Evolutionary conservation across 2,113 vertebrate species (phyloP), one percentile per base, ranked within the genome.

Genomic region (Morone chrysops): DNA sequence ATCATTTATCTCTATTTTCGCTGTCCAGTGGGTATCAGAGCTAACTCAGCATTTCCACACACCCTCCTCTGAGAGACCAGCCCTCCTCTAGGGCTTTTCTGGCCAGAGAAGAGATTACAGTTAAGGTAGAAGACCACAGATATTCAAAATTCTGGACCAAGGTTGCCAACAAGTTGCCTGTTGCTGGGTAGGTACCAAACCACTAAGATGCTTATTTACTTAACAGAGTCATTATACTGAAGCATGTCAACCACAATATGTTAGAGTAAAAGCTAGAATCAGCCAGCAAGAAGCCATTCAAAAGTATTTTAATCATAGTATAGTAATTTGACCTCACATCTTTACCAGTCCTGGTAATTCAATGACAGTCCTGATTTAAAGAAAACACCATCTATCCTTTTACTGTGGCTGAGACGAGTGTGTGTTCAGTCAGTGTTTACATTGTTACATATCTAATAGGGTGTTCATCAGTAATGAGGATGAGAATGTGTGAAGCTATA

Each of bases 1-100:
- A 79, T 91, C 90, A 90, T 93, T 90, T 92, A 87, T 94, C 91
- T 91, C 78, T 40, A 91, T 90, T 91, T 87, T 81, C 83, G 59
- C 87, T 80, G 84, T 90, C 86, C 87, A 81, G 48, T 57, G 80
- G 70, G 68, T 68, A 82, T 80, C 83, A 70, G 59, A 74, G 76
- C 83, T 47, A 61, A 85, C 79, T 92, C 87, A 87, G 86, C 93
- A 72, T 89, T 90, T 93, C 70, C 71, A 41, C 80, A 68, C 69
- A 77, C 60, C 67, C 66, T 85, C 85, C 74, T 78, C 66, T 17
- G 82, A 84, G 81, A 72, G 75, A 88, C 67, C 68, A 71, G 53
- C 62, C 59, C 31, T 79, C 71, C 80, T 84, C 53, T 1, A 3
- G 74, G 81, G 82, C 54, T 76, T 84, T 84, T 78, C 50, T 75